phyloP scores from a whole-genome alignment of 2,888 invertebrate species.

The Drosophila emarginata region DNA sequence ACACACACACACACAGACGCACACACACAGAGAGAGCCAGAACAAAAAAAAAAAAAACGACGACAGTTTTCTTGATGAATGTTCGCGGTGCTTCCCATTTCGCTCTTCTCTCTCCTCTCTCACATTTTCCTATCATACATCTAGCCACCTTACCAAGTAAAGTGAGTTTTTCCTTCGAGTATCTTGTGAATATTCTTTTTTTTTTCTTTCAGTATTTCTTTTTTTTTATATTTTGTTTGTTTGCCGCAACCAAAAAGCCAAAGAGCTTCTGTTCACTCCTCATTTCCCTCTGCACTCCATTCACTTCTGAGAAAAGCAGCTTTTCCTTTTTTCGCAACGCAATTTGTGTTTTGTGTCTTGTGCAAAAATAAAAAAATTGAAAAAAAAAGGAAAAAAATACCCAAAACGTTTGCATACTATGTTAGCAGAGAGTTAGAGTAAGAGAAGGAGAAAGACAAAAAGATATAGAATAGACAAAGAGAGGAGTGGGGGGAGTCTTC shows the following conservation, averaged over 20 bases:
- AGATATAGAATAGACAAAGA: background rate
- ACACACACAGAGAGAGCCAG: slow-evolving; percentile 20
- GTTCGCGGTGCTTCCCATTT: slow-evolving; percentile 60
- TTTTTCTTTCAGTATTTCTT: slow-evolving; percentile 31
- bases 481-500: background rate
- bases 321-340: slow-evolving; percentile 39
- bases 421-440: background rate
- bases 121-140: background rate
- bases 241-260: slow-evolving; percentile 48
- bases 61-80: slow-evolving; percentile 79
- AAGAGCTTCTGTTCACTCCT: slow-evolving; percentile 25
- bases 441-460: background rate
- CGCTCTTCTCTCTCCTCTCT: slow-evolving; percentile 9
- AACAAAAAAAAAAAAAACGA: slow-evolving; percentile 58
- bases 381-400: slow-evolving; percentile 10
- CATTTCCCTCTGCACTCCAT: slow-evolving; percentile 7
- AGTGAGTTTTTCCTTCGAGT: slow-evolving; percentile 43
- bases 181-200: slow-evolving; percentile 37
- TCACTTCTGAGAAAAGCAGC: slow-evolving; percentile 34
- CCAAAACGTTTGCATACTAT: slow-evolving; percentile 6
- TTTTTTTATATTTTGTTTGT: slow-evolving; percentile 53
- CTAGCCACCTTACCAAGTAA: background rate
- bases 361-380: slow-evolving; percentile 9
- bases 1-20: slow-evolving; percentile 29
- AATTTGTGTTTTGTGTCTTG: slow-evolving; percentile 28